Percentiles rank a stretch among this genome's conserved stretches.
Evolutionary conservation across 1,140 invertebrate genomes (phyloP).

Genomic region (Bombus difficillimus): DNA sequence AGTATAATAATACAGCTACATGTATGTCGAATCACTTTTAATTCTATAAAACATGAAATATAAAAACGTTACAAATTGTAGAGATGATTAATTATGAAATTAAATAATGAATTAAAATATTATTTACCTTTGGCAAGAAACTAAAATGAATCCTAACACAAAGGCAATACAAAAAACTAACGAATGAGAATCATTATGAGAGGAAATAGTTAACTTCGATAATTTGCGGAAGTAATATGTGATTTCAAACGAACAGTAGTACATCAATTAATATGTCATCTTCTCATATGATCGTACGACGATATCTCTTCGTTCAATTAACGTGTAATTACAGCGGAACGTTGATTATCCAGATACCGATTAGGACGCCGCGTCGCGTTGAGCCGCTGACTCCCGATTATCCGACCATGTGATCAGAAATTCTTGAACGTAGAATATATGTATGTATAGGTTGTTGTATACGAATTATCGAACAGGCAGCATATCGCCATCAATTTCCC

Average conservation of each 20-base stretch:
- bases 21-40: too few species aligned
- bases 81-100: too few species aligned
- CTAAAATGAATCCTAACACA: too few species aligned
- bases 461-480: background rate
- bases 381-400: background rate
- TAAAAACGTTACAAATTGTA: too few species aligned
- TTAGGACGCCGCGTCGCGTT: background rate
- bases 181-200: background rate
- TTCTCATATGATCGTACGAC: background rate
- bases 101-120: too few species aligned
- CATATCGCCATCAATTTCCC: background rate
- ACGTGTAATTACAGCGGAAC: background rate
- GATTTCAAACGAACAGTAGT: background rate
- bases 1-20: too few species aligned
- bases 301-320: conserved; percentile 7
- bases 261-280: background rate
- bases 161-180: background rate
- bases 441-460: background rate
- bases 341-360: background rate
- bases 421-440: background rate
- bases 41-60: too few species aligned
- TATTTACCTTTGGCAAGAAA: too few species aligned
- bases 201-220: too few species aligned
- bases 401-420: background rate
- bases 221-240: background rate